Evolutionary conservation across 2,888 invertebrate species (phyloP), one percentile per base, ranked within the genome.

Genomic region (Helleia helle): DNA sequence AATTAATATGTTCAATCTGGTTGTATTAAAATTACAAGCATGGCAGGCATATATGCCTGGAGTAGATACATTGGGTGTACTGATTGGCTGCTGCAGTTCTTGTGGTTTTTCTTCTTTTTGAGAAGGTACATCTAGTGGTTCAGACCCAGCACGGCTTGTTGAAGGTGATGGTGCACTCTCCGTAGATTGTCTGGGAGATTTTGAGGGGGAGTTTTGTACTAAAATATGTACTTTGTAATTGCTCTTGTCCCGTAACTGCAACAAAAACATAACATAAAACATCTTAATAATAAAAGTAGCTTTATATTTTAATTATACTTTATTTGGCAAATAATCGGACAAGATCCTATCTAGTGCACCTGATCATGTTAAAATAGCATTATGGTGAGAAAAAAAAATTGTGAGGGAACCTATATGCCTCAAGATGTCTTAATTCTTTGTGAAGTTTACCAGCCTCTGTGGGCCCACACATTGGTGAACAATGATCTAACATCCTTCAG

Each of bases 1-100:
- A 47, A 92, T 88, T 59, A 93, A 87, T 29, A 92, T 91, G 65
- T 93, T 93, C 14, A 93, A 75, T 17, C 93, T 87, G 9, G 86
- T 80, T 18, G 92, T 89, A 14, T 87, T 86, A 58, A 92, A 93
- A 39, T 79, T 65, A 58, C 91, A 91, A 22, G 88, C 68, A 52
- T 87, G 87, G 60, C 91, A 91, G 24, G 87, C 83, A 62, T 89
- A 91, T 18, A 63, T 62, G 42, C 76, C 83, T 24, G 71, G 54
- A 50, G 57, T 65, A 34, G 75, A 65, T 17, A 59, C 55, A 14
- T 61, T 47, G 8, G 80, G 62, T 27, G 71, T 62, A 14, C 55
- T 48, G 46, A 55, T 46, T 40, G 56, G 26, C 22, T 38, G 36
- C 24, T 43, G 37, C 17, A 52, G 11, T 13, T 42, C 42, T 43